Evolutionary conservation across 2,888 invertebrate genomes (phyloP), one percentile per base, ranked within the genome.

Genomic region (Eueremaeus valkanovi): DNA sequence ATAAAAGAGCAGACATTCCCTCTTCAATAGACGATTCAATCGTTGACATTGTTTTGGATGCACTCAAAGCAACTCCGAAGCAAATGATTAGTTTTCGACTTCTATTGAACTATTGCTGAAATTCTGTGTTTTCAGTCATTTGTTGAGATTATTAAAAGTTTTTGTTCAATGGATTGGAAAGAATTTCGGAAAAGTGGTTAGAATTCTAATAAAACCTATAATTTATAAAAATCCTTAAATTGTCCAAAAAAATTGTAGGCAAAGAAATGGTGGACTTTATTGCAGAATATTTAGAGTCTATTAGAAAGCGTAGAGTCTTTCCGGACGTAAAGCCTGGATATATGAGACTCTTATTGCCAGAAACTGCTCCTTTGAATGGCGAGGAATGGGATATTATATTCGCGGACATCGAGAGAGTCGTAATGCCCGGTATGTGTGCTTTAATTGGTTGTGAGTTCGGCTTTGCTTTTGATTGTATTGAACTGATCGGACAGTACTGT

Each of bases 241-340:
- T n/a, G n/a, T n/a, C n/a, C n/a, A n/a, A n/a, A n/a, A n/a, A 29
- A 31, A 49, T 21, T 11, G 27, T 33, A 93, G 98, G 96, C 55
- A 97, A 97, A 84, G 94, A 97, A 85, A 91, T 98, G 90, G 93
- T 99, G 77, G 98, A 99, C 85, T 99, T 93, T 84, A 96, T 99
- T 80, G 96, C 96, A 0, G 94, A 98, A 83, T 99, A 99, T 83
- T 85, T 98, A 83, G 91, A 93, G 84, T 92, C 90, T 80, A 94
- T 99, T 77, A 87, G 96, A 0, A 91, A 90, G 18, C 87, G 92
- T 2, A 88, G 93, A 21, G 98, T 99, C 0, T 96, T 93, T 82
- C 98, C 98, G 0, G 90, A 91, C 21, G 94, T 94, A 0, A 90
- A 93, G 81, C 98, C 98, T 0, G 98, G 99, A 6, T 99, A 96